Conservation (phyloP, 2,113 vertebrate species). For the Montifringilla adamsi region DNA sequence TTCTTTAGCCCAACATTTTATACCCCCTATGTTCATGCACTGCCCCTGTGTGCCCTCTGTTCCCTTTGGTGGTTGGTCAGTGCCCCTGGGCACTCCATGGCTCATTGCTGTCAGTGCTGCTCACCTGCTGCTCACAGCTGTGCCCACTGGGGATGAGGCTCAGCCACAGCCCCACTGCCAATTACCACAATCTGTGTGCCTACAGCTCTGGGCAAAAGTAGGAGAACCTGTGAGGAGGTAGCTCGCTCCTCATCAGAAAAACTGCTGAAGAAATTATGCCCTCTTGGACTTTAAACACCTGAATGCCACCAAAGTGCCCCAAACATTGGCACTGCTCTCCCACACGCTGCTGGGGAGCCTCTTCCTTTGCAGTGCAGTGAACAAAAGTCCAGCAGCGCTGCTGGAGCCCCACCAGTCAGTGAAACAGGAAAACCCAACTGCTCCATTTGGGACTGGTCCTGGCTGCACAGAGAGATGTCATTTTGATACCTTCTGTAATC, state of each 20-base stretch:
- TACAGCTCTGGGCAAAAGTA: not conserved
- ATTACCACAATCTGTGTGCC: not conserved
- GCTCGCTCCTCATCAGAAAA: not conserved
- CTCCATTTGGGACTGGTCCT: not conserved
- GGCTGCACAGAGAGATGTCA: not conserved
- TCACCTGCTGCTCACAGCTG: not conserved
- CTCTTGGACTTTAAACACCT: not conserved
- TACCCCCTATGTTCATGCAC: not conserved
- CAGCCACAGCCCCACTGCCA: not conserved
- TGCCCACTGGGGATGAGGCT: not conserved
- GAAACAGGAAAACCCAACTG: not conserved
- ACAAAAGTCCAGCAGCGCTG: not conserved
- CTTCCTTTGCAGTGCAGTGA: not conserved
- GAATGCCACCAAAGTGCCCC: fast-evolving
- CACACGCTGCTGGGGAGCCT: fast-evolving
- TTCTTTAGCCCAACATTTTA: not conserved
- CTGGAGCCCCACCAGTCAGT: not conserved
- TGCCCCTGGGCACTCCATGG: not conserved
- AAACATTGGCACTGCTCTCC: not conserved
- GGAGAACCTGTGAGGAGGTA: not conserved
- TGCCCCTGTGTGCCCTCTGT: not conserved
- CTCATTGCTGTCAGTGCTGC: not conserved
- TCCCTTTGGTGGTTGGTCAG: not conserved
- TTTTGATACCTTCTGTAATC: not conserved
- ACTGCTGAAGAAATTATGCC: fast-evolving